phyloP scores from a whole-genome alignment of 2,888 invertebrate genomes.

The Cephus sareptanus region DNA sequence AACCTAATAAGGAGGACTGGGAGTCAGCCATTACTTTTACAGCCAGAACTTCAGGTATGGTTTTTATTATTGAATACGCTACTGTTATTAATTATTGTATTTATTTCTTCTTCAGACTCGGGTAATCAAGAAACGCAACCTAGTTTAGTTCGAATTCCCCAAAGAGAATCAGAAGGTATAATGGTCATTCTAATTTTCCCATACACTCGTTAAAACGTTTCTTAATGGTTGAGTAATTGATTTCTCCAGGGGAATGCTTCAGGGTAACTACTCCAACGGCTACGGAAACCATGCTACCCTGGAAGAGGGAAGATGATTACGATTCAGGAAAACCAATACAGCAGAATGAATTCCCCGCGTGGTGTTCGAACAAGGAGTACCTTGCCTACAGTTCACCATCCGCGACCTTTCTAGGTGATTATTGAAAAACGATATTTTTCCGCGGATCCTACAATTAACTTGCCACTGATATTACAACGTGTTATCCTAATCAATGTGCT shows the following conservation, averaged over 20 bases:
- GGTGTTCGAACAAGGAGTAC: conserved; percentile 96
- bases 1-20: conserved; percentile 76
- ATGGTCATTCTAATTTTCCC: not conserved
- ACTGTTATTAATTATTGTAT: too few relatives aligned
- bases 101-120: conserved; percentile 6
- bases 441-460: too few relatives aligned
- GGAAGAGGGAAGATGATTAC: conserved; percentile 87
- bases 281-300: conserved; percentile 90
- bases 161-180: conserved; percentile 35
- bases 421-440: not conserved
- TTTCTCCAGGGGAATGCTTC: conserved; percentile 71
- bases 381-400: conserved; percentile 91
- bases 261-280: conserved; percentile 88
- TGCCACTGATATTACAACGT: not conserved
- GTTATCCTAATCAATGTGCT: not conserved
- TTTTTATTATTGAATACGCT: conserved; percentile 20
- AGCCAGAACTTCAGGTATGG: conserved; percentile 89
- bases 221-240: not conserved
- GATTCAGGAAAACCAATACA: conserved; percentile 74
- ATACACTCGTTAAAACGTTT: not conserved
- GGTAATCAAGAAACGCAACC: conserved; percentile 6
- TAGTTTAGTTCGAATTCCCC: not conserved
- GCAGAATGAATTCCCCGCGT: conserved; percentile 92
- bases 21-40: conserved; percentile 92
- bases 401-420: conserved; percentile 87